Evolutionary conservation across 2,797 vertebrate species (phyloP).

Genomic region (Trematomus bernacchii): DNA sequence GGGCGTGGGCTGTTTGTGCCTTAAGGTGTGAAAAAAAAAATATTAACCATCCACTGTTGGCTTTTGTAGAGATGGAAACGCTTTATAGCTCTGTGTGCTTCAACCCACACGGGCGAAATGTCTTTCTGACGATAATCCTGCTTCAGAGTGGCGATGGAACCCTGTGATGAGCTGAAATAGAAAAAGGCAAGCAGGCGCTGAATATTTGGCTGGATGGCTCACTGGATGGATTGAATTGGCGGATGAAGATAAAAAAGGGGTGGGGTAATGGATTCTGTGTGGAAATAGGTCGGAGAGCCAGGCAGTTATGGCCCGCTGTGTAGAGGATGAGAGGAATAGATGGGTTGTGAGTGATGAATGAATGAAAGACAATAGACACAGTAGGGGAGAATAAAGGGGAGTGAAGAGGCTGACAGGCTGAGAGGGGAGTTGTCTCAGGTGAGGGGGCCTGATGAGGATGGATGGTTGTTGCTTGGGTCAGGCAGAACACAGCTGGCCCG

Average conservation of each 20-base stretch:
- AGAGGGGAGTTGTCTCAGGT: slow-evolving; percentile 18
- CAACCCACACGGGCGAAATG: slow-evolving; percentile 31
- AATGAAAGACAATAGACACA: slow-evolving; percentile 40
- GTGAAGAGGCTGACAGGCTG: slow-evolving; percentile 22
- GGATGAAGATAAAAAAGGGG: slow-evolving; percentile 66
- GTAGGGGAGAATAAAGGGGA: slow-evolving; percentile 31
- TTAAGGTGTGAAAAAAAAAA: slow-evolving; percentile 72
- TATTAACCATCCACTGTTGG: slow-evolving; percentile 51
- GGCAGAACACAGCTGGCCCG: slow-evolving; percentile 17
- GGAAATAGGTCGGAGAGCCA: slow-evolving; percentile 55
- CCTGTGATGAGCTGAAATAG: slow-evolving; percentile 48
- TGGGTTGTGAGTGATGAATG: slow-evolving; percentile 57
- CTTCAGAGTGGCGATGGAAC: slow-evolving; percentile 36
- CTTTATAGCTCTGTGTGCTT: slow-evolving; percentile 36
- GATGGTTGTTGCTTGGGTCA: slow-evolving; percentile 32
- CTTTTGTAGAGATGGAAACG: slow-evolving; percentile 30
- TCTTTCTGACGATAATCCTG: slow-evolving; percentile 44
- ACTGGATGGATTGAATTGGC: slow-evolving; percentile 59
- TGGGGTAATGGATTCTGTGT: slow-evolving; percentile 70
- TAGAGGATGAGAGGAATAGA: slow-evolving; percentile 44
- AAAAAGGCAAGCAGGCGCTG: slow-evolving; percentile 46
- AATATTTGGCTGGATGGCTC: slow-evolving; percentile 63
- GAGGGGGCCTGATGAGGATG: slow-evolving; percentile 62
- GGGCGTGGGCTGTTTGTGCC: slow-evolving; percentile 77
- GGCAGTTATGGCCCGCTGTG: slow-evolving; percentile 51